Conservation (phyloP, 2,113 vertebrate species). For the Phrynosoma blainvillii region DNA sequence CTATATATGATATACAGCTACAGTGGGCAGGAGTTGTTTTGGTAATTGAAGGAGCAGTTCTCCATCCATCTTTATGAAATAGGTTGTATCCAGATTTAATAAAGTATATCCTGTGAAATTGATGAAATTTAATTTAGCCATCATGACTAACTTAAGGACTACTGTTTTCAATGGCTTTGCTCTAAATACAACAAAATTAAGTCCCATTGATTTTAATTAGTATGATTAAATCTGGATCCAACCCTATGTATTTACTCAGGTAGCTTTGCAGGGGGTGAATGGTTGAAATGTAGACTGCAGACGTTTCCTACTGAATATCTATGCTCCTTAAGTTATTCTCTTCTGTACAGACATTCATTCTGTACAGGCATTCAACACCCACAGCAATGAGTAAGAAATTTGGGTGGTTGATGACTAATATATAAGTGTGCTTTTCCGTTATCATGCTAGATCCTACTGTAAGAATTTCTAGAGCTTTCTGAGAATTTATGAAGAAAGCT, state of each 20-base stretch:
- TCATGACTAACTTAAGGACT: too few relatives aligned
- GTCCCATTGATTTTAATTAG: too few relatives aligned
- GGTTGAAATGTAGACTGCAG: constrained; percentile 13
- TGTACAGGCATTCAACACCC: neutral
- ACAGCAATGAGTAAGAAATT: constrained; percentile 2
- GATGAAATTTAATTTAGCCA: too few relatives aligned
- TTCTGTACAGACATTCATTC: neutral
- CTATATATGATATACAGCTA: too few relatives aligned
- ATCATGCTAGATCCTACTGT: constrained; percentile 3
- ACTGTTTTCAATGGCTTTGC: too few relatives aligned
- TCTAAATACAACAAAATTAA: too few relatives aligned
- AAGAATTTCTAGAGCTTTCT: constrained; percentile 12
- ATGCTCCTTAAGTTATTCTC: neutral
- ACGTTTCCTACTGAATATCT: neutral
- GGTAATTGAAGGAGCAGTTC: too few relatives aligned
- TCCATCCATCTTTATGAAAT: too few relatives aligned
- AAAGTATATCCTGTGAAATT: too few relatives aligned
- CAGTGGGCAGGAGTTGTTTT: too few relatives aligned
- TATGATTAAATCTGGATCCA: too few relatives aligned
- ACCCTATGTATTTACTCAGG: neutral
- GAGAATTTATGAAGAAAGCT: neutral
- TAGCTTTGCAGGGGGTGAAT: neutral
- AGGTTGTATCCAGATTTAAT: too few relatives aligned
- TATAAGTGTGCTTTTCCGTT: neutral
- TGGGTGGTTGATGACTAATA: constrained; percentile 9